phyloP scores from a whole-genome alignment of 2,888 invertebrate species.

The Anorthoa munda region DNA sequence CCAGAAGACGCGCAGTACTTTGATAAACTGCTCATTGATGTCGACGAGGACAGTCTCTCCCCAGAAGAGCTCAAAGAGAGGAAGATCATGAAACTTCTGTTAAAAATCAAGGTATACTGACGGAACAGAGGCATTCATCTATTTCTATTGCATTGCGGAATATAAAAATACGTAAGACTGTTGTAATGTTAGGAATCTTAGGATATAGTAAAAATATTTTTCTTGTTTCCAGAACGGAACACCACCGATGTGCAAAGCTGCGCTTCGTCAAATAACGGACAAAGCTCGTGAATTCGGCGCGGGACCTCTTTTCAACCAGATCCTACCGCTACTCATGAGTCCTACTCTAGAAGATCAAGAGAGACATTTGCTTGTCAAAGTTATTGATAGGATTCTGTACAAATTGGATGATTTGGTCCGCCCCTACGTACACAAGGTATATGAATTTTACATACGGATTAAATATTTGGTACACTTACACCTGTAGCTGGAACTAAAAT shows the following conservation, averaged over 20 bases:
- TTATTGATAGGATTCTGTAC: constrained; percentile 99
- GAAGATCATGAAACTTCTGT: constrained; percentile 99
- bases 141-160: not conserved
- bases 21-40: constrained; percentile 99
- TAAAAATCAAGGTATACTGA: constrained; percentile 96
- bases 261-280: constrained; percentile 99
- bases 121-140: not conserved
- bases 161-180: not conserved
- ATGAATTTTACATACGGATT: constrained; percentile 58
- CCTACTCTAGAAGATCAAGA: constrained; percentile 99
- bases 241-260: constrained; percentile 99
- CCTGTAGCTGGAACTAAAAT: too few relatives aligned
- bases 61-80: constrained; percentile 99
- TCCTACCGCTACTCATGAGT: constrained; percentile 99
- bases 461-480: too few relatives aligned
- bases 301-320: constrained; percentile 99
- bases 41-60: constrained; percentile 98
- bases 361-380: constrained; percentile 99
- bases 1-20: constrained; percentile 99
- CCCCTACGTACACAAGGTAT: constrained; percentile 99
- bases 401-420: constrained; percentile 99
- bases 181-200: not conserved
- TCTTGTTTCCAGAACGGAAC: constrained; percentile 95
- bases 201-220: not conserved
- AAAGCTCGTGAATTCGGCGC: constrained; percentile 99